These are phyloP conservation scores for Camponotus fellah DNA, from an alignment of 2,888 invertebrate genomes.

Conservation along the genomic window DNA sequence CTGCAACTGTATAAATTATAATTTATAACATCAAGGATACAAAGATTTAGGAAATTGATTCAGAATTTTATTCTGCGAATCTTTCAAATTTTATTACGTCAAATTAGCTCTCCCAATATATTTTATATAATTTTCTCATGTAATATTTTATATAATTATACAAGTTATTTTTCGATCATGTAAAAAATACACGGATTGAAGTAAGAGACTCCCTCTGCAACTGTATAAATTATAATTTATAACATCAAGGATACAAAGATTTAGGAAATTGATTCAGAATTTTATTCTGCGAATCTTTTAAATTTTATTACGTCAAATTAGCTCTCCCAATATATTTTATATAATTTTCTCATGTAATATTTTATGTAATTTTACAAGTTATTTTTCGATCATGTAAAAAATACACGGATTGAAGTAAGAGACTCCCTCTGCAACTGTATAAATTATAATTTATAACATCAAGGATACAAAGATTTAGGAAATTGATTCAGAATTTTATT, in stretches of 20 bases:
- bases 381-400: background rate
- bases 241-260: no score
- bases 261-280: background rate
- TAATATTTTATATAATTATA: background rate
- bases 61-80: background rate
- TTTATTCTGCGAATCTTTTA: background rate
- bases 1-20: no score
- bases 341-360: background rate
- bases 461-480: background rate
- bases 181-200: background rate
- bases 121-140: no score
- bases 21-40: no score
- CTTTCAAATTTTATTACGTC: background rate
- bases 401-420: no score
- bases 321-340: no score
- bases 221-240: no score
- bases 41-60: background rate
- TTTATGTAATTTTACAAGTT: background rate
- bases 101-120: background rate
- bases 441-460: no score
- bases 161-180: background rate
- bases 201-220: no score
- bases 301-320: background rate
- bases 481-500: background rate
- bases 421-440: no score